Evolutionary conservation across 2,113 vertebrate species (phyloP).

Genomic region (Brienomyrus longianalis): DNA sequence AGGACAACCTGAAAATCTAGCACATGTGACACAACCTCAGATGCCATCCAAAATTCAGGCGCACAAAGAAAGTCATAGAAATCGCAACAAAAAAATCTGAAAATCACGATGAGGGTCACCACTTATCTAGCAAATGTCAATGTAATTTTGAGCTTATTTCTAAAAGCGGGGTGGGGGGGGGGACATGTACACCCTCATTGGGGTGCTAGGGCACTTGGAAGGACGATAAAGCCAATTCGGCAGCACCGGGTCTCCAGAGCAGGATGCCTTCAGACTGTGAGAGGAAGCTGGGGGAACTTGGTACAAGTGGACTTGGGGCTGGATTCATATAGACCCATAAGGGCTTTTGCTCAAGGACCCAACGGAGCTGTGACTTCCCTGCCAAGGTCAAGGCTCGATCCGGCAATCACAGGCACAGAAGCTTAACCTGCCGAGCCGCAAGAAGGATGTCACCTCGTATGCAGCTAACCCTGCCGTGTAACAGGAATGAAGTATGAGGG

Average conservation of each 20-base stretch:
- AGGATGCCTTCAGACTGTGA: background rate
- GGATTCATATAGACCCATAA: background rate
- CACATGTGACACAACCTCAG: background rate
- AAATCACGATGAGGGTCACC: background rate
- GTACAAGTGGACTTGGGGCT: background rate
- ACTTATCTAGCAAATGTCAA: background rate
- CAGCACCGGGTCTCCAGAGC: background rate
- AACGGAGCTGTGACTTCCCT: background rate
- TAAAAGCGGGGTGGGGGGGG: background rate
- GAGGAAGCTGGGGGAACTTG: background rate
- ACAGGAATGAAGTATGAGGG: background rate
- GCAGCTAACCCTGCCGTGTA: background rate
- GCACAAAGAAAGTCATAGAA: background rate
- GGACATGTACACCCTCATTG: background rate
- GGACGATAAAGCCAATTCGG: background rate
- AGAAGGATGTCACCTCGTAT: background rate
- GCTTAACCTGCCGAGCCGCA: background rate
- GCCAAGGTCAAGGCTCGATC: background rate
- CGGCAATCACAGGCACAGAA: background rate
- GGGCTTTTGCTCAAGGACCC: background rate
- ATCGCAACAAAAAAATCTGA: background rate
- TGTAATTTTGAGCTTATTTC: background rate
- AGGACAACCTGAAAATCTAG: background rate
- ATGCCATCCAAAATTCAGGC: background rate
- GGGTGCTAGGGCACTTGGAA: background rate